These are phyloP conservation scores for Melitaea athalia DNA, from an alignment of 2,888 invertebrate genomes.

Conservation along the genomic window DNA sequence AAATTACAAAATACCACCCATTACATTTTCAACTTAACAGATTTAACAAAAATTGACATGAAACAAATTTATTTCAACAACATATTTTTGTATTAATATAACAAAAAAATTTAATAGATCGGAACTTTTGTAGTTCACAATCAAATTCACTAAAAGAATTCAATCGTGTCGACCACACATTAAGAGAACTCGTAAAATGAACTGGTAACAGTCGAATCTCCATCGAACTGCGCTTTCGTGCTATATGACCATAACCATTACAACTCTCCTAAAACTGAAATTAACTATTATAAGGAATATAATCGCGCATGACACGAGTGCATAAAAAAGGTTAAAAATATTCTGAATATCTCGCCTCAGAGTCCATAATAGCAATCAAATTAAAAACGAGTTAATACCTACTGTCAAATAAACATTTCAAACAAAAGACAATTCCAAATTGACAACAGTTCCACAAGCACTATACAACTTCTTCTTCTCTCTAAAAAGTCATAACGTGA, in stretches of 20 bases:
- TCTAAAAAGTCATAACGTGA: no score
- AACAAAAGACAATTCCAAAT: no score
- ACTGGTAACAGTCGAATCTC: slow-evolving; percentile 57
- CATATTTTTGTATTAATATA: slow-evolving; percentile 2
- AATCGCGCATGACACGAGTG: slow-evolving; percentile 49
- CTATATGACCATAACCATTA: slow-evolving; percentile 63
- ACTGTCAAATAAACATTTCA: not conserved
- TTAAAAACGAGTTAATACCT: not conserved
- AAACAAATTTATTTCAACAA: not conserved
- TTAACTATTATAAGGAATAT: slow-evolving; percentile 58
- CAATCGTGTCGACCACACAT: slow-evolving; percentile 74
- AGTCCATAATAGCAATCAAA: slow-evolving; percentile 10
- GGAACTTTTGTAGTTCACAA: slow-evolving; percentile 27
- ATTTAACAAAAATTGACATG: not conserved
- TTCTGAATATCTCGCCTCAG: slow-evolving; percentile 7
- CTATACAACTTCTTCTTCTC: no score
- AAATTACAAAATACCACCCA: no score
- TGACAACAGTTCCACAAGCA: no score
- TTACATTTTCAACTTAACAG: no score
- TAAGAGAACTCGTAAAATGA: slow-evolving; percentile 66
- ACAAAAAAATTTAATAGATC: not conserved
- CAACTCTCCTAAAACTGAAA: slow-evolving; percentile 59
- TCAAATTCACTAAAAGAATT: slow-evolving; percentile 27
- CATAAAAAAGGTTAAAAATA: slow-evolving; percentile 30
- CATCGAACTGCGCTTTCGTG: slow-evolving; percentile 56